Percentiles rank a stretch among this genome's conserved stretches.
These are phyloP conservation scores for Zoanthus sansibaricus DNA, from an alignment of 92 coral and sea anemone species.

Conservation along the genomic window DNA sequence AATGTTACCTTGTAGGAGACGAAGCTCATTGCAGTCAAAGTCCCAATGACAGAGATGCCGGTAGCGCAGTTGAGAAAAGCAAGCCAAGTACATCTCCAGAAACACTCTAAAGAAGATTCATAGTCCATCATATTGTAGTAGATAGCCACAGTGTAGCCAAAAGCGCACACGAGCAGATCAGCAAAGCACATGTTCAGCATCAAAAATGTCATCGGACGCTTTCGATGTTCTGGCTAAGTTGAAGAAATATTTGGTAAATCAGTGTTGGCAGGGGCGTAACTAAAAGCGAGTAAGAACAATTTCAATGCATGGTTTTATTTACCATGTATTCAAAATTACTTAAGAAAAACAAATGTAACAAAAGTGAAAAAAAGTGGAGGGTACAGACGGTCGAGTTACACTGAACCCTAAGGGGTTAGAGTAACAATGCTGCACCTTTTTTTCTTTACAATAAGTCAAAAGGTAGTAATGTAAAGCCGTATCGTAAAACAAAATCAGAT, in stretches of 20 bases:
- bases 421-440: too few species aligned
- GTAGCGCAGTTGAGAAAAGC: constrained; percentile 24
- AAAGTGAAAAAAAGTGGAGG: too few species aligned
- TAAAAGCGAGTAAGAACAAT: too few species aligned
- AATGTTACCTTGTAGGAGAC: constrained; percentile 33
- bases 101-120: not conserved
- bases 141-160: constrained; percentile 10
- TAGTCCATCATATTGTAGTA: not conserved
- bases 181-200: constrained; percentile 27
- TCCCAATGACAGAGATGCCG: constrained; percentile 58
- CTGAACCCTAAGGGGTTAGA: too few species aligned
- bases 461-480: too few species aligned
- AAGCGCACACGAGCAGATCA: constrained; percentile 18
- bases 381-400: too few species aligned
- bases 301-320: too few species aligned
- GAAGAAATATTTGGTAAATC: not conserved
- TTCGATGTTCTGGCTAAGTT: constrained; percentile 23
- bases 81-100: constrained; percentile 10
- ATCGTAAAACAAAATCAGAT: too few species aligned
- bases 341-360: too few species aligned
- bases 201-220: constrained; percentile 21
- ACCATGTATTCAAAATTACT: too few species aligned
- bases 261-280: not conserved
- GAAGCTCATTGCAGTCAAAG: constrained; percentile 56
- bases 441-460: too few species aligned